Evolutionary conservation across 1,140 invertebrate species (phyloP).

Genomic region (Temnothorax longispinosus): DNA sequence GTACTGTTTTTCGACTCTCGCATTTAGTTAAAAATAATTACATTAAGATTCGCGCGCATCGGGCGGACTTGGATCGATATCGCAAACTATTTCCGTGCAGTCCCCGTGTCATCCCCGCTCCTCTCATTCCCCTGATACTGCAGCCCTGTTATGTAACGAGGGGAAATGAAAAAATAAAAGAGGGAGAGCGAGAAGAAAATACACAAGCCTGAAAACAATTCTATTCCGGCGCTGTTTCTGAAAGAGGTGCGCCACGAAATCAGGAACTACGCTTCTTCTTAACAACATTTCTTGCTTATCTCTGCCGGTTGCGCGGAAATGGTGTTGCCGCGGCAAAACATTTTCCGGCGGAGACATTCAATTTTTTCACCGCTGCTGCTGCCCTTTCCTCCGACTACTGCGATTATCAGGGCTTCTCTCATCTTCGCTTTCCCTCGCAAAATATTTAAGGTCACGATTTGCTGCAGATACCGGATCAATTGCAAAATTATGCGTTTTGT

Average conservation of each 20-base stretch:
- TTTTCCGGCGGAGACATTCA: slow-evolving; percentile 50
- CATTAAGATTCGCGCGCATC: slow-evolving; percentile 37
- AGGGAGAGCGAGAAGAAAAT: neutral
- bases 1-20: slow-evolving; percentile 10
- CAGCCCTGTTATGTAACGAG: slow-evolving; percentile 18
- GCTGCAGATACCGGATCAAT: neutral
- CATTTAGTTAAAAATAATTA: slow-evolving; percentile 54
- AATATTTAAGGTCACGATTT: neutral
- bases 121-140: neutral
- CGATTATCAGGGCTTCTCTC: neutral
- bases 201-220: slow-evolving; percentile 64
- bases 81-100: slow-evolving; percentile 60
- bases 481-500: neutral
- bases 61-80: slow-evolving; percentile 32
- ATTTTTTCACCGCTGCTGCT: slow-evolving; percentile 37
- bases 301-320: slow-evolving; percentile 61
- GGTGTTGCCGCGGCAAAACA: slow-evolving; percentile 57
- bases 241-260: slow-evolving; percentile 61
- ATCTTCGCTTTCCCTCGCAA: neutral
- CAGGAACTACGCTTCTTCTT: slow-evolving; percentile 65
- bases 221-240: slow-evolving; percentile 54
- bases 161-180: neutral
- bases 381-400: neutral
- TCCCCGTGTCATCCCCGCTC: neutral
- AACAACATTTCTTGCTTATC: slow-evolving; percentile 72